Base-by-base conservation (phyloP, 2,797 vertebrate genomes). In the Lithobates sylvaticus region DNA sequence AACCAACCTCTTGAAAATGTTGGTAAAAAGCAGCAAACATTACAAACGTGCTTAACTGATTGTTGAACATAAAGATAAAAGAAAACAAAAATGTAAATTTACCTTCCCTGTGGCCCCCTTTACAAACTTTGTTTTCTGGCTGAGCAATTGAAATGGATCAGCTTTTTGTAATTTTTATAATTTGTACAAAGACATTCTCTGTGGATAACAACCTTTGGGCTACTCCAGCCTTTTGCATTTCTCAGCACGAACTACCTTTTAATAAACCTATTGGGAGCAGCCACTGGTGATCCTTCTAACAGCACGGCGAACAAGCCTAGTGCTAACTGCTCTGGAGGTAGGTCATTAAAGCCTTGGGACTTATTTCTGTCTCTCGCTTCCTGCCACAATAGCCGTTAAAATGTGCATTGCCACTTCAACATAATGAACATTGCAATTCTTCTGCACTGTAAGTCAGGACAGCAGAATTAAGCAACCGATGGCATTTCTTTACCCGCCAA, bases 381-480 rank as follows among this genome's bases (percentile, higher is more conserved):
- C 90, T 91, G 87, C 84, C 61, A 76, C 88, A 84, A 89, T 89
- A 90, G 90, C 67, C 54, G 10, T 72, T 36, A 26, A 50, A 91
- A 84, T 89, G 88, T 89, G 87, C 91, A 89, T 90, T n/a, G 9
- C 89, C 88, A 83, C 81, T 86, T 75, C 85, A 61, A 85, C 47
- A 78, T 89, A 88, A 92, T 89, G 88, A 92, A 91, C 90, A 90
- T 80, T 77, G 83, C 84, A 68, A 77, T 87, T 86, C 88, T 79
- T 88, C 72, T 89, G 90, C 89, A 90, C 89, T 0, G 0, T 42
- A 0, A 3, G 88, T 85, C 90, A 88, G 88, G 90, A 90, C 90
- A 89, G 89, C 88, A 74, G 76, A 70, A 91, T 88, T 89, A 88
- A 88, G 88, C 89, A 92, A 92, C 91, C 90, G 89, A 90, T 91